These are phyloP conservation scores for Myoxocephalus aenaeus DNA, from an alignment of 2,797 vertebrate species.

Conservation along the genomic window DNA sequence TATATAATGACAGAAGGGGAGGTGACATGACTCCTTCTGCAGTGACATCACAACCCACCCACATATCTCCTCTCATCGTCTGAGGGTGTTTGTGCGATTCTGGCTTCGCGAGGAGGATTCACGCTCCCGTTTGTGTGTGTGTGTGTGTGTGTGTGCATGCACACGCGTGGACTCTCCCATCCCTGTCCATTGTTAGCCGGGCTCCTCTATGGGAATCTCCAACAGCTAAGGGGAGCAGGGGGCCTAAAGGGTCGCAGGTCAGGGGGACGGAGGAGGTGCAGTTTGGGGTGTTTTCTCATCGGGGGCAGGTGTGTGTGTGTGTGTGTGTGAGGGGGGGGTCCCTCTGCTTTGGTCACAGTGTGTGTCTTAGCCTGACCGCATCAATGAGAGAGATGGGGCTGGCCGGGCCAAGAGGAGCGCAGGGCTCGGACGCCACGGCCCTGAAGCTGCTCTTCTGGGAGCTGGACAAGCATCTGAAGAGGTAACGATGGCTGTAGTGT, in stretches of 20 bases:
- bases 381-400: conserved; percentile 77
- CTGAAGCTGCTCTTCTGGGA: conserved; percentile 82
- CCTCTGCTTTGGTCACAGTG: background rate
- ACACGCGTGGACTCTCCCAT: conserved; percentile 40
- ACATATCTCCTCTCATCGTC: conserved; percentile 46
- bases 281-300: conserved; percentile 27
- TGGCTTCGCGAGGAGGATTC: conserved; percentile 49
- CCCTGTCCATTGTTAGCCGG: conserved; percentile 56
- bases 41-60: conserved; percentile 69
- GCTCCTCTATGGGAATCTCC: conserved; percentile 54
- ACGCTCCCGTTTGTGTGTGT: conserved; percentile 15
- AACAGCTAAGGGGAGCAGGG: conserved; percentile 25
- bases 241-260: conserved; percentile 60
- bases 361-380: conserved; percentile 35
- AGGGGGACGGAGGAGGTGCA: conserved; percentile 49
- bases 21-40: conserved; percentile 62
- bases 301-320: background rate
- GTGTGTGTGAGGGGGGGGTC: background rate
- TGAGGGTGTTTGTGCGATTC: conserved; percentile 50
- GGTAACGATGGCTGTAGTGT: conserved; percentile 70
- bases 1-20: conserved; percentile 76
- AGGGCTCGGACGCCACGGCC: conserved; percentile 68
- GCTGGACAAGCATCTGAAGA: conserved; percentile 82
- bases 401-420: conserved; percentile 57
- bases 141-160: conserved; percentile 20